Percentiles rank a stretch among this genome's conserved stretches.
Evolutionary conservation across 2,113 vertebrate species (phyloP).

Genomic region (Phylloscopus trochilus): DNA sequence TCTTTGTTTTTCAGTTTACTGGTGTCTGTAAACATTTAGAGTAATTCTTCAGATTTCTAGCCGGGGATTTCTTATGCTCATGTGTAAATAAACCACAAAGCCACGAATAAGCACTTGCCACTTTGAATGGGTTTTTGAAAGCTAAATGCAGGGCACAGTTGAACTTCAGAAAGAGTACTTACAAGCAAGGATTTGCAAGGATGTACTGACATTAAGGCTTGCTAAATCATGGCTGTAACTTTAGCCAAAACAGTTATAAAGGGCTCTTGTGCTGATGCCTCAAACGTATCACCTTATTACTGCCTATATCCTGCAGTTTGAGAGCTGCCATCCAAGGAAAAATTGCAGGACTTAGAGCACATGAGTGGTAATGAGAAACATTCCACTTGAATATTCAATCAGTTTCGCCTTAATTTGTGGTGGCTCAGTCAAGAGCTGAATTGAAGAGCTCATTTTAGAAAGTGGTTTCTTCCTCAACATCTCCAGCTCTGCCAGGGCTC

Average conservation of each 20-base stretch:
- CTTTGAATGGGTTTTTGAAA: background rate
- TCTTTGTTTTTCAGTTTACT: constrained; percentile 56
- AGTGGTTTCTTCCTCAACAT: background rate
- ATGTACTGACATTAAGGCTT: background rate
- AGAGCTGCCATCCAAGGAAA: background rate
- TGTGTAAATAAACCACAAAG: constrained; percentile 41
- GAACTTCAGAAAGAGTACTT: background rate
- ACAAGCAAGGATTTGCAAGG: background rate
- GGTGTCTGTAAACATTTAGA: background rate
- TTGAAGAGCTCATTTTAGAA: background rate
- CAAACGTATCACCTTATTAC: background rate
- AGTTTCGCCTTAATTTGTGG: background rate
- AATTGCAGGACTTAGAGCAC: background rate
- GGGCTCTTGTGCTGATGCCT: background rate
- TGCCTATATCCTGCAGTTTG: background rate
- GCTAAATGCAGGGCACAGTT: background rate
- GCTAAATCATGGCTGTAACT: background rate
- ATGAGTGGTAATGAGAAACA: background rate
- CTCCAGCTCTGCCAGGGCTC: background rate
- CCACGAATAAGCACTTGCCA: constrained; percentile 2
- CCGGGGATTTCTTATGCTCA: constrained; percentile 12
- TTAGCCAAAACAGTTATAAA: background rate
- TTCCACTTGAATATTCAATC: background rate
- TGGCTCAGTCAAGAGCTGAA: background rate
- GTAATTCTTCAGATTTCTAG: constrained; percentile 18